Evolutionary conservation across 2,888 invertebrate species (phyloP), one percentile per base, ranked within the genome.

Genomic region (Erebia ligea): DNA sequence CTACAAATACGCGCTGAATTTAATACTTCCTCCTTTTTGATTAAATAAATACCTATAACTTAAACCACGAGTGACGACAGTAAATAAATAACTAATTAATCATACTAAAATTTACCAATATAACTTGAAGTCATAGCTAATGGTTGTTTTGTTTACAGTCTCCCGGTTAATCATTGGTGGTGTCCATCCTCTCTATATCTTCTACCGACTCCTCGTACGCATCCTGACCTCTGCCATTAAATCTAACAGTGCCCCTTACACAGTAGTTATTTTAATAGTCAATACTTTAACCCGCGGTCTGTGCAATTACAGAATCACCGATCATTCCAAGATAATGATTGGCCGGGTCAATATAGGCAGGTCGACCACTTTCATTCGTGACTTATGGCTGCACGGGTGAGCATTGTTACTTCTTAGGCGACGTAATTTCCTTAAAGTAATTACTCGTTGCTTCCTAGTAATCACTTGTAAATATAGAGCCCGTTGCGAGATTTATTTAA

Each of bases 391-490:
- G 72, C 69, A 69, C 72, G 68, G 68, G 66, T 68, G 70, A 61
- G 73, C 72, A 76, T 76, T 76, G 76, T 76, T 67, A 68, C 75
- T 76, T 75, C 74, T 75, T 67, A 68, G 70, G 72, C 73, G 73
- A 76, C 71, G 73, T 77, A 76, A 77, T 79, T 78, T 76, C 71
- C 76, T 75, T 70, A 74, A 75, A 75, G 76, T 75, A 76, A 77
- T 79, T 76, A 77, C 75, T 72, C 68, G 68, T 67, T 67, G 58
- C 58, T 67, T 67, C 67, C 67, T 67, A 74, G 76, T 75, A 76
- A 76, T 79, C 75, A 77, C 76, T 70, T 68, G 69, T 72, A 75
- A 70, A 62, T 71, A 71, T 68, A 68, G 70, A 71, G 65, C 57
- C 74, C 58, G 71, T 25, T 19, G 67, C 72, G 69, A 66, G 72